Percentiles rank a stretch among this genome's conserved stretches.
These are phyloP conservation scores for Aphaenogaster floridana DNA, from an alignment of 1,140 invertebrate genomes.

Conservation along the genomic window DNA sequence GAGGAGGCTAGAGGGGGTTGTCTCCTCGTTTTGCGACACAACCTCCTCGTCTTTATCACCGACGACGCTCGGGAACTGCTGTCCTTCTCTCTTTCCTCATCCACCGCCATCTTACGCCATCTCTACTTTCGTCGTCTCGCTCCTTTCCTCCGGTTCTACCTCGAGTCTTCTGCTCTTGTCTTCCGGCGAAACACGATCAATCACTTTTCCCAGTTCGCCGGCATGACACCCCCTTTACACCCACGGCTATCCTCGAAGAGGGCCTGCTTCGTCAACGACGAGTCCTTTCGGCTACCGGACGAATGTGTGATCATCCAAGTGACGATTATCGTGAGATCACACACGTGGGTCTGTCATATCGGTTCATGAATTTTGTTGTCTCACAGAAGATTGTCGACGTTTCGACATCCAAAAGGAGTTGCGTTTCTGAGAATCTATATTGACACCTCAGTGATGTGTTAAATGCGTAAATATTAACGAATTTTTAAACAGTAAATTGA, in stretches of 20 bases:
- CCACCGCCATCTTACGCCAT: conserved; percentile 63
- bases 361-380: conserved; percentile 43
- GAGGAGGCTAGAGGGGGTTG: conserved; percentile 73
- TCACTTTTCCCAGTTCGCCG: conserved; percentile 85
- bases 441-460: background rate
- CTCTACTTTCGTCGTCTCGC: conserved; percentile 72
- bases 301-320: conserved; percentile 69
- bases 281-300: conserved; percentile 63
- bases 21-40: conserved; percentile 82
- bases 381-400: conserved; percentile 3
- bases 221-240: conserved; percentile 85
- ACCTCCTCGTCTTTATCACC: conserved; percentile 84
- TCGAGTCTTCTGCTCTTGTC: conserved; percentile 77
- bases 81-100: conserved; percentile 58
- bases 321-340: conserved; percentile 73
- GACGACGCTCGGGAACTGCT: conserved; percentile 73
- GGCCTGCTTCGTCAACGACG: conserved; percentile 76
- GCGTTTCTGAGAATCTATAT: background rate
- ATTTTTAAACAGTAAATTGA: background rate
- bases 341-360: conserved; percentile 59
- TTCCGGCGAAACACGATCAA: conserved; percentile 87
- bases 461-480: background rate
- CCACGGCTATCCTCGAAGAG: conserved; percentile 81
- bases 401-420: background rate
- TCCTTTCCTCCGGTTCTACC: conserved; percentile 66